Percentiles rank a stretch among this genome's conserved stretches.
Conservation (phyloP, 2,113 vertebrate genomes). For the Eubucco bourcierii region DNA sequence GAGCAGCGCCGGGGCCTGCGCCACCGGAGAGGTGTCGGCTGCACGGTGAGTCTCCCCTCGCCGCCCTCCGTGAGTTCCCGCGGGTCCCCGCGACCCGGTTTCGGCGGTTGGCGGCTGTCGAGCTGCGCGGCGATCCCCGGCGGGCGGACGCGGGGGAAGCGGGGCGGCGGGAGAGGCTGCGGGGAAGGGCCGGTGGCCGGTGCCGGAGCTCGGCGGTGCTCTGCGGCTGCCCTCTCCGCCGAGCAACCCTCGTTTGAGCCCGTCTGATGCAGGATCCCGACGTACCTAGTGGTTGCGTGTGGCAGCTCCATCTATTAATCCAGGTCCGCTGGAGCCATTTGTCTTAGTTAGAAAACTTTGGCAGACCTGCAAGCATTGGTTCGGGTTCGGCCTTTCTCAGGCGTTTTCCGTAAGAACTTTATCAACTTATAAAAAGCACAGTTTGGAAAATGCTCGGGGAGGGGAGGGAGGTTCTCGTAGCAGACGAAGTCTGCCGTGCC, state of each 20-base stretch:
- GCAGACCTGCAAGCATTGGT: rapidly evolving
- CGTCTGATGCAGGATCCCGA: not conserved
- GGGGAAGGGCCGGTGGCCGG: not conserved
- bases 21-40: no score
- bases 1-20: not conserved
- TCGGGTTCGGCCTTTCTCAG: not conserved
- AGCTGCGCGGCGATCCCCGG: not conserved
- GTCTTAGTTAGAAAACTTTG: not conserved
- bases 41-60: not conserved
- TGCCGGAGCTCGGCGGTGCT: not conserved
- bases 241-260: no score
- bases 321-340: not conserved
- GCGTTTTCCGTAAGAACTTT: not conserved
- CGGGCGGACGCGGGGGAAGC: not conserved
- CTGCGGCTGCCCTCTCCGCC: not conserved
- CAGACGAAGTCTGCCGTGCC: not conserved
- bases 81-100: no score
- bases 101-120: not conserved
- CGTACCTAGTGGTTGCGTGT: not conserved
- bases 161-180: not conserved
- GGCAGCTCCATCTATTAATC: not conserved
- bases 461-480: rapidly evolving
- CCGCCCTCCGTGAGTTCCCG: no score
- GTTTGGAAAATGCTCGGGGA: not conserved
- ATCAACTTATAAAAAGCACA: not conserved